Base-by-base conservation (phyloP, 2,797 vertebrate genomes). In the Poeciliopsis presidionis region DNA sequence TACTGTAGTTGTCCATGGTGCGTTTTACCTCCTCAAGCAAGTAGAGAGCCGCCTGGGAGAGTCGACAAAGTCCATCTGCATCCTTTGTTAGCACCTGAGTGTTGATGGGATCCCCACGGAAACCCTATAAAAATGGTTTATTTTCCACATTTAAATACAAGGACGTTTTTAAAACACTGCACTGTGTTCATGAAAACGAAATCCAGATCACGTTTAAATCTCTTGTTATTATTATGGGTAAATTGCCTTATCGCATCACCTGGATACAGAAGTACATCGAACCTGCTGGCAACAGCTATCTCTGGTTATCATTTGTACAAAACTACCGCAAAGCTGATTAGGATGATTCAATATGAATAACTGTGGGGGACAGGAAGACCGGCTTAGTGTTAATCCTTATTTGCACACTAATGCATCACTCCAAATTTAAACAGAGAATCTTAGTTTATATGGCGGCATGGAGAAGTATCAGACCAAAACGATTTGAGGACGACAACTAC, bases 71-170 rank as follows among this genome's bases (percentile, higher is more conserved):
- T 70, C 96, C 96, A 55, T 96, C 95, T 57, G 91, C 84, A 30
- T 96, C 95, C 82, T 95, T 96, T 86, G 95, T 95, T 84, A 96
- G 94, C 87, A 95, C 93, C 93, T 95, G 96, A 94, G 93, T 93
- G 82, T 94, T 95, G 74, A 90, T 74, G 0, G 91, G 90, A 73
- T 96, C 95, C 13, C 94, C 95, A 69, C 92, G 92, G 76, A 96
- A 92, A 91, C 95, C 95, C 96, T 96, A 84, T 0, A 41, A 47
- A 61, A 70, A 76, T 16, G 14, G 20, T 73, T 81, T 51, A 72
- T 33, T 46, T 61, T 77, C 63, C 5, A 74, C 57, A 28, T 71
- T 8, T 28, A 14, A 7, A 12, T 39, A 5, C 28, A 72, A 11
- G 25, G 72, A 36, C 2, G 8, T 41, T 7, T 30, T 73, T 41